phyloP scores from a whole-genome alignment of 2,113 vertebrate species.

The Clarias magur region DNA sequence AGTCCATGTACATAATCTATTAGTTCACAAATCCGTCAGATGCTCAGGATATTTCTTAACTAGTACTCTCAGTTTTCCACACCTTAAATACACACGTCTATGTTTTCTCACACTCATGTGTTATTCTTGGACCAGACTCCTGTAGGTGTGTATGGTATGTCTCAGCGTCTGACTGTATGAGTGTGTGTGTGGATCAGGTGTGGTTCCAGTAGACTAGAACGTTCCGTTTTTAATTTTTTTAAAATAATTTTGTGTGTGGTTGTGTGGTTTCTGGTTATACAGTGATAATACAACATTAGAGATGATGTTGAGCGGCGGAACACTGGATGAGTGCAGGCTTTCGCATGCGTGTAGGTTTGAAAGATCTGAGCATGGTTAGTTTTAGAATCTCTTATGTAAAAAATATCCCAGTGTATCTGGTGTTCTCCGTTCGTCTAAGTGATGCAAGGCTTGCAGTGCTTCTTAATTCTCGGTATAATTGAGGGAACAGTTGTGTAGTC shows the following conservation, averaged over 20 bases:
- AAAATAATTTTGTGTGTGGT: not conserved
- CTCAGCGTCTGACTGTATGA: constrained; percentile 29
- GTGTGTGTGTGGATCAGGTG: constrained; percentile 17
- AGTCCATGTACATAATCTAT: no score
- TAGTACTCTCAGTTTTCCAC: not conserved
- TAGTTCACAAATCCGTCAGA: not conserved
- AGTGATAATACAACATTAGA: not conserved
- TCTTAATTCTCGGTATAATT: not conserved
- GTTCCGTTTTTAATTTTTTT: not conserved
- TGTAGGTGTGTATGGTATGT: constrained; percentile 12
- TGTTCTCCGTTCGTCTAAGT: not conserved
- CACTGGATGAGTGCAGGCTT: not conserved
- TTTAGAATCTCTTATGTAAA: constrained; percentile 13
- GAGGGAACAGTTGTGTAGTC: not conserved
- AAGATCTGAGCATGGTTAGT: not conserved
- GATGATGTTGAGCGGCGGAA: not conserved
- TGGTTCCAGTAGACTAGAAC: not conserved
- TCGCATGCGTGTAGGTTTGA: not conserved
- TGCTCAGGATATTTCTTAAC: not conserved
- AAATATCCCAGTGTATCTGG: not conserved
- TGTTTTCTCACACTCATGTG: constrained; percentile 2
- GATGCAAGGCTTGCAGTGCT: not conserved
- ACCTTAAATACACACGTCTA: not conserved
- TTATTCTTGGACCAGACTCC: constrained; percentile 9
- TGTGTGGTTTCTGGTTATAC: not conserved